Conservation (phyloP, 2,113 vertebrate genomes). For the Gymnorhina tibicen region DNA sequence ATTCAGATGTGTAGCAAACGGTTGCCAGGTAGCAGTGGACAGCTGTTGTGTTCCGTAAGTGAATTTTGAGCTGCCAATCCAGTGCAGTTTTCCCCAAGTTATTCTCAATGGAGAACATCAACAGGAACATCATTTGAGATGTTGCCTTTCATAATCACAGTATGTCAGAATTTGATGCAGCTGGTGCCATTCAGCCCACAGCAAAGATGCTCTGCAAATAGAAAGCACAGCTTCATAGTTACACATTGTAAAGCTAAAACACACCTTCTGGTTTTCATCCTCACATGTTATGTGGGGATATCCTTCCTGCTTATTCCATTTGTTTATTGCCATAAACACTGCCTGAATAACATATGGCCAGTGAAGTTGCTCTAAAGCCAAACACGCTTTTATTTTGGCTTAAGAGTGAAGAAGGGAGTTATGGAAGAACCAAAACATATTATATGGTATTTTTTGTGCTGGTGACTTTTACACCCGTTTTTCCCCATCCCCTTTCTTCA, state of each 20-base stretch:
- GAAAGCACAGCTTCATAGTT: background rate
- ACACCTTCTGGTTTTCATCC: background rate
- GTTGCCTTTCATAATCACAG: background rate
- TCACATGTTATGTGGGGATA: background rate
- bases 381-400: background rate
- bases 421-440: background rate
- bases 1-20: background rate
- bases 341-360: background rate
- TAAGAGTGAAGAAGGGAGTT: background rate
- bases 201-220: background rate
- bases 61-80: background rate
- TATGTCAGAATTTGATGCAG: background rate
- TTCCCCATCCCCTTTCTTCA: background rate
- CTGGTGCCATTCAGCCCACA: background rate
- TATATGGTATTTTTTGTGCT: background rate
- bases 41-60: background rate
- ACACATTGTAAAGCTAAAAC: background rate
- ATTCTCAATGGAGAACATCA: background rate
- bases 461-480: background rate
- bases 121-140: background rate
- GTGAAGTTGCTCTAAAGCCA: background rate
- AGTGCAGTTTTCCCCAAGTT: background rate
- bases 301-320: background rate
- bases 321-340: background rate
- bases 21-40: background rate